phyloP scores from a whole-genome alignment of 2,888 invertebrate species.

The Leptura quadrifasciata region DNA sequence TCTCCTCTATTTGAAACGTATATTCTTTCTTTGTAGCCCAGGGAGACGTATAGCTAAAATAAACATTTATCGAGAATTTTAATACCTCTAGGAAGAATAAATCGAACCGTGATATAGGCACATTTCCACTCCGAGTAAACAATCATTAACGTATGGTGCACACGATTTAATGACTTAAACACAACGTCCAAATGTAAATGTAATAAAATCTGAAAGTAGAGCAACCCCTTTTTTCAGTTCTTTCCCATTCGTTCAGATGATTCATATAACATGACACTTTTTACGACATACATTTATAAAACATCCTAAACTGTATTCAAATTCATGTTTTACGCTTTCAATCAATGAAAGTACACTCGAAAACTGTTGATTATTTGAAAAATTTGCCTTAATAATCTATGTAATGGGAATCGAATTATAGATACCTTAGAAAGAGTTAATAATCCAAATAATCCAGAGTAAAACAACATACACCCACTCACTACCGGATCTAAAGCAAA shows the following conservation, averaged over 20 bases:
- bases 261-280: conserved; percentile 30
- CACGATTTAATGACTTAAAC: conserved; percentile 17
- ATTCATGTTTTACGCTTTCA: conserved; percentile 16
- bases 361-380: not conserved
- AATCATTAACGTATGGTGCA: not conserved
- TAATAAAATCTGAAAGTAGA: conserved; percentile 33
- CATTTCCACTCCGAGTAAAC: not conserved
- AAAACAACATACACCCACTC: conserved; percentile 68
- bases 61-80: not conserved
- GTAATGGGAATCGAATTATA: conserved; percentile 20
- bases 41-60: conserved; percentile 6
- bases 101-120: not conserved
- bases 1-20: not conserved
- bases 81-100: not conserved
- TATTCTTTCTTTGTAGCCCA: not conserved
- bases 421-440: conserved; percentile 63
- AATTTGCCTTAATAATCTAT: not conserved
- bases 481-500: conserved; percentile 61
- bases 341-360: conserved; percentile 39
- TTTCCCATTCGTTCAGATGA: conserved; percentile 35
- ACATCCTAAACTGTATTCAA: conserved; percentile 15
- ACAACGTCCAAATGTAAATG: conserved; percentile 9
- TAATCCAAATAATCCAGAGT: conserved; percentile 63
- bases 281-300: not conserved
- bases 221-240: conserved; percentile 41